Conservation (phyloP, 2,113 vertebrate species). For the Hydrochoerus hydrochaeris region DNA sequence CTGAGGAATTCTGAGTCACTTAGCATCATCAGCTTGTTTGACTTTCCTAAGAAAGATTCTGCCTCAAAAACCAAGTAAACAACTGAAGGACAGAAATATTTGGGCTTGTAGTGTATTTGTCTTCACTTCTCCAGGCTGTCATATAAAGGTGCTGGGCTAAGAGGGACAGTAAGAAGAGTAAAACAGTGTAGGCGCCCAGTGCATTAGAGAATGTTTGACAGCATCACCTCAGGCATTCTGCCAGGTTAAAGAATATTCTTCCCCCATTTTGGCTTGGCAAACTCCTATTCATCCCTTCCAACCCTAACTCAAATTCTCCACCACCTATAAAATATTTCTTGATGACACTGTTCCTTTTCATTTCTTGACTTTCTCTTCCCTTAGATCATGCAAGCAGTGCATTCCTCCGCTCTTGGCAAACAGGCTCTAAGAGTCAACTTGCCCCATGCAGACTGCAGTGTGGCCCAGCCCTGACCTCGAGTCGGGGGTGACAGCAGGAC, state of each 20-base stretch:
- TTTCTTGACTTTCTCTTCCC: neutral
- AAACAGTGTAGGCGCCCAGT: neutral
- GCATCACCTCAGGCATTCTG: neutral
- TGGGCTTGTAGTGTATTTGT: neutral
- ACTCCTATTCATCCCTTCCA: neutral
- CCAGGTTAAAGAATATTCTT: neutral
- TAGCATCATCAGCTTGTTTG: neutral
- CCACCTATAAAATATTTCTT: neutral
- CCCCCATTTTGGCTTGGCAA: neutral
- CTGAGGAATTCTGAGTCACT: constrained; percentile 1
- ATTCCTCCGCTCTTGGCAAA: neutral
- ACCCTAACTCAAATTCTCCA: neutral
- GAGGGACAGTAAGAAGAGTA: neutral
- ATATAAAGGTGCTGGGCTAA: neutral
- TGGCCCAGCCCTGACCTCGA: neutral
- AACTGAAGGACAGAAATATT: neutral
- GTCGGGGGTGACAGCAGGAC: neutral
- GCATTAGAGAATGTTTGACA: fast-evolving
- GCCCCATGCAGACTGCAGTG: neutral
- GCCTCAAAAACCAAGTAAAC: neutral
- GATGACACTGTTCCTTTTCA: neutral
- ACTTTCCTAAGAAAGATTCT: neutral
- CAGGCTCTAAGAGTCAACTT: neutral
- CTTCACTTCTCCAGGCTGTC: neutral
- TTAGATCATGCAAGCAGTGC: neutral